A percentile compares a stretch with the other conserved stretches of the same genome.
These are phyloP conservation scores for Hydroisotoma schaefferi DNA, from an alignment of 2,888 invertebrate species.

Conservation along the genomic window DNA sequence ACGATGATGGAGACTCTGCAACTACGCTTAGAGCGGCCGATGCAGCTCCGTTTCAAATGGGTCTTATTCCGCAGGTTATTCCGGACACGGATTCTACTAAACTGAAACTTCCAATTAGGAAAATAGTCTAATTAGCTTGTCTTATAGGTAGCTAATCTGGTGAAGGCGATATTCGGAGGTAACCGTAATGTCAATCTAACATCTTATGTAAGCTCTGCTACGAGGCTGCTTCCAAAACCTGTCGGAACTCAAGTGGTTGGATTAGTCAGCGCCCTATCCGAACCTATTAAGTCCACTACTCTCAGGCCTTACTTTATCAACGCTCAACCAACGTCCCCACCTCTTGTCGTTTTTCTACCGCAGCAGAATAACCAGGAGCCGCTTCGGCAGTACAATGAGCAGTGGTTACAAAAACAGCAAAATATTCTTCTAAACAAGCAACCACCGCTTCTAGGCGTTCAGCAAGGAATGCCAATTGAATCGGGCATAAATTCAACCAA, in stretches of 20 bases:
- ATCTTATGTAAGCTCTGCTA: conserved; percentile 42
- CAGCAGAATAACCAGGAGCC: not conserved
- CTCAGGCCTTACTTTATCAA: not conserved
- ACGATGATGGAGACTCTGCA: conserved; percentile 30
- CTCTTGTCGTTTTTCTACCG: not conserved
- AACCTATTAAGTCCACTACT: not conserved
- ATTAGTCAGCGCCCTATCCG: conserved; percentile 41
- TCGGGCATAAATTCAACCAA: too few species aligned
- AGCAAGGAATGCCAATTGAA: too few species aligned
- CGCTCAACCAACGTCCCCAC: not conserved
- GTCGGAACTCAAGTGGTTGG: conserved; percentile 46
- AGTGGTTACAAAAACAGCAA: not conserved
- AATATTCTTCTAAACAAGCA: not conserved
- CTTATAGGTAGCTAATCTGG: conserved; percentile 42
- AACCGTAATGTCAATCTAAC: conserved; percentile 43
- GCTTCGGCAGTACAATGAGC: not conserved
- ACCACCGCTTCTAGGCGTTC: not conserved
- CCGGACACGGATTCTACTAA: not conserved
- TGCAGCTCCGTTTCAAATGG: conserved; percentile 29
- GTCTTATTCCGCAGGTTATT: conserved; percentile 36
- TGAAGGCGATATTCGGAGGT: conserved; percentile 47
- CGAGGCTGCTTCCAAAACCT: conserved; percentile 40
- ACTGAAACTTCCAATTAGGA: not conserved
- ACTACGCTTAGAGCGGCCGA: conserved; percentile 7
- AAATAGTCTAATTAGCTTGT: conserved; percentile 1